phyloP scores from a whole-genome alignment of 2,113 vertebrate genomes.

The Pyrgilauda ruficollis region DNA sequence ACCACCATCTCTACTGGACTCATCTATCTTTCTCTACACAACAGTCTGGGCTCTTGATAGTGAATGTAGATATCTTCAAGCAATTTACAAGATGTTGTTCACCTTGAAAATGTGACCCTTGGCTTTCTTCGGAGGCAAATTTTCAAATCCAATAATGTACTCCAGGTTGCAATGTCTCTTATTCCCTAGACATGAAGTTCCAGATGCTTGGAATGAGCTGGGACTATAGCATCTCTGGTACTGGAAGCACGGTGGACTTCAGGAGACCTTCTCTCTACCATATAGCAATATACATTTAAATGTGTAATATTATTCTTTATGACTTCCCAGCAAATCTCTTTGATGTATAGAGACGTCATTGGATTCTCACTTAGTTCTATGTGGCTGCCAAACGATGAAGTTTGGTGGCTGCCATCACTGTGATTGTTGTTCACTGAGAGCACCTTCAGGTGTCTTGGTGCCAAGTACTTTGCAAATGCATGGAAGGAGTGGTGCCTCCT shows the following conservation, averaged over 20 bases:
- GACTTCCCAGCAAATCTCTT: not conserved
- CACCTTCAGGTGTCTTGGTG: not conserved
- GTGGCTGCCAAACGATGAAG: not conserved
- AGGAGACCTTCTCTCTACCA: not conserved
- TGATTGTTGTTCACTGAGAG: not conserved
- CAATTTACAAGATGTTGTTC: not conserved
- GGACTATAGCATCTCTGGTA: not conserved
- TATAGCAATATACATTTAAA: not conserved
- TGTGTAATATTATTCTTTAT: not conserved
- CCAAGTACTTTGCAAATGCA: not conserved
- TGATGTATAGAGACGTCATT: not conserved
- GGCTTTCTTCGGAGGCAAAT: not conserved
- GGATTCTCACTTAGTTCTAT: not conserved
- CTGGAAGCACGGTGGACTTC: not conserved
- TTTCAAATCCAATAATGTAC: not conserved
- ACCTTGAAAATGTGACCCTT: not conserved
- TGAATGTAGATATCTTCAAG: not conserved
- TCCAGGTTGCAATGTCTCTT: not conserved
- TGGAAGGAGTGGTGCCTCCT: not conserved
- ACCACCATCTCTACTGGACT: not conserved
- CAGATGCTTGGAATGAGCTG: not conserved
- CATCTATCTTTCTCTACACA: not conserved
- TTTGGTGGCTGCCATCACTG: not conserved
- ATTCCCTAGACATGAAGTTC: not conserved
- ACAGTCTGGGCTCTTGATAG: not conserved